Evolutionary conservation across 2,797 vertebrate species (phyloP).

Genomic region (Diglossa cyanea): DNA sequence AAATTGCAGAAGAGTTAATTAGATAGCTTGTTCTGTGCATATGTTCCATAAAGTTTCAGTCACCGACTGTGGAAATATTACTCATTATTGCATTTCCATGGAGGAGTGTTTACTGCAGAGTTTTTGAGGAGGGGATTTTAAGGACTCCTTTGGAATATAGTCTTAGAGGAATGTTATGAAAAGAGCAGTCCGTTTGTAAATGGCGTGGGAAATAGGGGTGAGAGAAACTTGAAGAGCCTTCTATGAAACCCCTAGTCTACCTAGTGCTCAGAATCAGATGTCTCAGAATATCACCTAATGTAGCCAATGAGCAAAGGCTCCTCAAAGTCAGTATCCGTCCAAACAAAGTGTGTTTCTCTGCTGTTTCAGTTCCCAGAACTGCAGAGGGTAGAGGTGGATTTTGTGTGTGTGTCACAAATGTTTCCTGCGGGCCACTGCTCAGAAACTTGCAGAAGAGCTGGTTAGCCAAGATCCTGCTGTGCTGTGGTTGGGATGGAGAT

Average conservation of each 20-base stretch:
- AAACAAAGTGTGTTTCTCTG: neutral
- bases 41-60: neutral
- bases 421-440: neutral
- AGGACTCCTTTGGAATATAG: neutral
- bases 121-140: neutral
- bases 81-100: neutral
- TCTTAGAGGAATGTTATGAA: neutral
- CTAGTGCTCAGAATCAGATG: neutral
- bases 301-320: neutral
- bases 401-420: neutral
- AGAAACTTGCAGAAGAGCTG: neutral
- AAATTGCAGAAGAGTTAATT: neutral
- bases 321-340: neutral
- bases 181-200: neutral
- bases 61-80: neutral
- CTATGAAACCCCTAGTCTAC: neutral
- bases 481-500: neutral
- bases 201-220: neutral
- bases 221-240: neutral
- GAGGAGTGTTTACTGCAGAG: neutral
- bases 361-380: neutral
- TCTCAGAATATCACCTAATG: accelerated
- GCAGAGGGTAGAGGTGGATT: accelerated
- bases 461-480: accelerated
- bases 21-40: neutral